phyloP scores from a whole-genome alignment of 2,113 vertebrate genomes.

The Falco punctatus region DNA sequence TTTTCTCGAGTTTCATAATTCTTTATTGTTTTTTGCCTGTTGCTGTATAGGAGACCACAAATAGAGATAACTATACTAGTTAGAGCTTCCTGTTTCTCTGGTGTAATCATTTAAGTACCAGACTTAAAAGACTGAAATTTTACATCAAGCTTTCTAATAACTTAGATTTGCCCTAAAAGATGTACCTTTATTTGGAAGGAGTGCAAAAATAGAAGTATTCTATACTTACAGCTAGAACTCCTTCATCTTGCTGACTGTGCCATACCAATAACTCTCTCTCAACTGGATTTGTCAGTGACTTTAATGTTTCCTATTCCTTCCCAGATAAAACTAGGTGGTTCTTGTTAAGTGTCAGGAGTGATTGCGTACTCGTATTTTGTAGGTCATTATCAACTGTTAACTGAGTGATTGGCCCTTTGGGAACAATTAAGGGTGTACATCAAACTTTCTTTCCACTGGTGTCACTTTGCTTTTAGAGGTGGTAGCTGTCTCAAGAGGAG shows the following conservation, averaged over 20 bases:
- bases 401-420: not conserved
- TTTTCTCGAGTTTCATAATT: not conserved
- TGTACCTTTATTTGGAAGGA: not conserved
- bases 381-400: constrained; percentile 7
- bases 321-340: not conserved
- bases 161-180: not conserved
- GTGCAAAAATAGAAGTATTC: not conserved
- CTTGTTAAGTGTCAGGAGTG: not conserved
- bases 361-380: not conserved
- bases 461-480: constrained; percentile 38
- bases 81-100: not conserved
- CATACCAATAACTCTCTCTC: not conserved
- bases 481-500: constrained; percentile 16
- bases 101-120: not conserved
- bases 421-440: not conserved
- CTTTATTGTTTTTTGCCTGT: not conserved
- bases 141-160: not conserved
- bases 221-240: not conserved
- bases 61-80: not conserved
- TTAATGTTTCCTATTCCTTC: not conserved
- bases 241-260: not conserved
- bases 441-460: not conserved
- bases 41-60: not conserved
- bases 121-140: not conserved
- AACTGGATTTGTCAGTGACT: not conserved